Base-by-base conservation (phyloP, 2,797 vertebrate genomes). In the Argya squamiceps region DNA sequence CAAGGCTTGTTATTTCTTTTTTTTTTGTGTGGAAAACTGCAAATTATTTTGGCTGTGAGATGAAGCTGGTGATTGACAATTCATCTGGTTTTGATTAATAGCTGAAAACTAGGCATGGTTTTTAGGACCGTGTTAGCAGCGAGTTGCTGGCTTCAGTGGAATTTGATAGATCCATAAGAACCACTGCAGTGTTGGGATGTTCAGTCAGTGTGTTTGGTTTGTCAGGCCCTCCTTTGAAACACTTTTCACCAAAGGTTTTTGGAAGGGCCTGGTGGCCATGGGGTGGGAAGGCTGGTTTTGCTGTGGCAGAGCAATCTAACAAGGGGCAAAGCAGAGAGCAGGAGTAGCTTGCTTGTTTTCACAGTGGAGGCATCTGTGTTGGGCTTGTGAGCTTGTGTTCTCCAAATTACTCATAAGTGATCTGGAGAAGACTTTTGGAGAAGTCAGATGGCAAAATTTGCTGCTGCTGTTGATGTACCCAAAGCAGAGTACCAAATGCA, bases 31-130 rank as follows among this genome's bases (percentile, higher is more conserved):
- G 71, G 56, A 93, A 55, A 94, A 64, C 74, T 94, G 80, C 85
- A 69, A 46, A 92, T 86, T 84, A 50, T 80, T 95, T 95, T 93
- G 92, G 46, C 75, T 89, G 36, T 63, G 80, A 89, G 27, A 64
- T 67, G n/a, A 43, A 70, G 37, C 37, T 79, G 39, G 23, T 84
- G 95, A 89, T 70, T 92, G 90, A 82, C 63, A 70, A 11, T 82
- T 94, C 49, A 56, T 47, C 64, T 68, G 86, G 43, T 73, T 88
- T 84, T 34, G 84, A 62, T 92, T 78, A 90, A 89, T 88, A 73
- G 80, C 59, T 79, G 74, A 93, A 75, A 95, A 63, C 52, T 91
- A 71, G 80, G 43, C 6, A 4, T 58, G 43, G 52, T 90, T 88
- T 39, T 76, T 82, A 89, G 64, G 64, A 68, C 34, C 1, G 1